A percentile compares a stretch with the other conserved stretches of the same genome.
phyloP scores from a whole-genome alignment of 2,797 vertebrate species.

The Numenius phaeopus region DNA sequence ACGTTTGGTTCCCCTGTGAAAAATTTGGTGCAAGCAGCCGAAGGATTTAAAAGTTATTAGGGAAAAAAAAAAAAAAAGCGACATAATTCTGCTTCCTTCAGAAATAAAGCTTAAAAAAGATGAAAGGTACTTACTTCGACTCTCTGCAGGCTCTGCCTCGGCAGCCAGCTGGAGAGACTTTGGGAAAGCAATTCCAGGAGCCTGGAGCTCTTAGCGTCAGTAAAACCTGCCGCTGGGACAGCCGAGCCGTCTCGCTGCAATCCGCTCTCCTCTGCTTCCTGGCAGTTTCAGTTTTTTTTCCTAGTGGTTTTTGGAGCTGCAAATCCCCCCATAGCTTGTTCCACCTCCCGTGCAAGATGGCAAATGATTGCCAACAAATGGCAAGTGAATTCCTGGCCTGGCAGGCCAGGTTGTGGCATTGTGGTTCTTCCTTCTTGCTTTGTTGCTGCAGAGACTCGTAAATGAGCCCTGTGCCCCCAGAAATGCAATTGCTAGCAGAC shows the following conservation, averaged over 20 bases:
- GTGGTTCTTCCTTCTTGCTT: background rate
- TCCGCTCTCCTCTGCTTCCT: background rate
- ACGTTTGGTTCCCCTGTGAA: background rate
- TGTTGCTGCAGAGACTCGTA: background rate
- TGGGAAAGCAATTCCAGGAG: constrained; percentile 48
- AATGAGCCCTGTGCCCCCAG: background rate
- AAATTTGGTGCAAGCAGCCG: constrained; percentile 19
- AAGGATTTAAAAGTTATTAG: constrained; percentile 53
- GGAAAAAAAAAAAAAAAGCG: background rate
- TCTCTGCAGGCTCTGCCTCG: background rate
- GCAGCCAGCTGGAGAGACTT: constrained; percentile 39
- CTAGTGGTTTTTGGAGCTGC: background rate
- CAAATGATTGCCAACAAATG: background rate
- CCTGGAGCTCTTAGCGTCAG: background rate
- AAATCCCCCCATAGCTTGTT: background rate
- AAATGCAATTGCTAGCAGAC: background rate
- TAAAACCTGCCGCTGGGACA: constrained; percentile 23
- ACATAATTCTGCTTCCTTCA: constrained; percentile 19
- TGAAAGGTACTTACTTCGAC: constrained; percentile 48
- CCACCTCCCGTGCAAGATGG: background rate
- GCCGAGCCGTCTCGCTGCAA: background rate
- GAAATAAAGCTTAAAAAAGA: constrained; percentile 63
- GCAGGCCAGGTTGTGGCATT: background rate
- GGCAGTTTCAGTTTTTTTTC: background rate
- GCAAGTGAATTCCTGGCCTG: background rate